A percentile compares a stretch with the other conserved stretches of the same genome.
Conservation (phyloP, 2,113 vertebrate species). For the Melanerpes formicivorus region DNA sequence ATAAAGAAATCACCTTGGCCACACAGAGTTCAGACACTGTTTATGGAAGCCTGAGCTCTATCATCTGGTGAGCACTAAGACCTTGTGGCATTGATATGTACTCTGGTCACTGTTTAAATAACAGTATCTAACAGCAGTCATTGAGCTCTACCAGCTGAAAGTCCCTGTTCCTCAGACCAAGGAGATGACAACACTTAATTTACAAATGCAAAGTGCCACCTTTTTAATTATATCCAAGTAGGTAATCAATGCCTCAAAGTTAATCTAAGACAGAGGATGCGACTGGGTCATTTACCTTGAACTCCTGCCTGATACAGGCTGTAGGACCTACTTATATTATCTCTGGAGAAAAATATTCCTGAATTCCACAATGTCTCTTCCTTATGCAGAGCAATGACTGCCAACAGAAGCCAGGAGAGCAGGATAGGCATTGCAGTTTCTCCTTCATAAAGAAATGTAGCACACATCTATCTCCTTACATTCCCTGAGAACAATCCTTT, state of each 20-base stretch:
- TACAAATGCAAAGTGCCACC: not conserved
- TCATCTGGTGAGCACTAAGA: not conserved
- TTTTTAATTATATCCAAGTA: not conserved
- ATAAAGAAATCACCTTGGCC: not conserved
- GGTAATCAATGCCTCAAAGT: conserved; percentile 5
- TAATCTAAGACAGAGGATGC: conserved; percentile 15
- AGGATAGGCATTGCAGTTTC: not conserved
- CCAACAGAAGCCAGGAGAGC: not conserved
- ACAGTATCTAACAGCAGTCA: not conserved
- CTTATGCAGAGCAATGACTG: not conserved
- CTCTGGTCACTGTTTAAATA: not conserved
- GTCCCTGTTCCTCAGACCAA: not conserved
- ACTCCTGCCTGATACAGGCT: conserved; percentile 19
- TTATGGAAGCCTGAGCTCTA: not conserved
- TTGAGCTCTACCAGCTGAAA: not conserved
- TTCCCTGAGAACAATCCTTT: not conserved
- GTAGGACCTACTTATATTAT: conserved; percentile 27
- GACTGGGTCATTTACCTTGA: not conserved
- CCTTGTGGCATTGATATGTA: not conserved
- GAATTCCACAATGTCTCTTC: not conserved
- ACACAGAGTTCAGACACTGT: not conserved
- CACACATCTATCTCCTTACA: not conserved
- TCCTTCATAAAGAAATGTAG: not conserved
- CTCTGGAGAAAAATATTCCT: conserved; percentile 29
- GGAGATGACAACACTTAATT: not conserved